Conservation (phyloP, 2,113 vertebrate species). For the Eira barbara region DNA sequence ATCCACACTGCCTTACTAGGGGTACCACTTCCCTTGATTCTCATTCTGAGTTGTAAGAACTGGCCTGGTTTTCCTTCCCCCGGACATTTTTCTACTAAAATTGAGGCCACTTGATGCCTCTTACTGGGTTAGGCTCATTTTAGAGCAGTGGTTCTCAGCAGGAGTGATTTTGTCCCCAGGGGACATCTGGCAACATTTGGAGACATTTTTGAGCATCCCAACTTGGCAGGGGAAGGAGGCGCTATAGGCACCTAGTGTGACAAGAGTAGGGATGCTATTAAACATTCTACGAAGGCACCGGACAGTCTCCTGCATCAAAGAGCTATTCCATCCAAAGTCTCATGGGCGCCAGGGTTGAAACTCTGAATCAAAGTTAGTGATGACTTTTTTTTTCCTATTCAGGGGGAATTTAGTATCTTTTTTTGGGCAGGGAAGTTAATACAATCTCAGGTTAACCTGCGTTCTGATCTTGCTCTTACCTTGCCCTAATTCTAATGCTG, state of each 20-base stretch:
- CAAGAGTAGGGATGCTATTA: not conserved
- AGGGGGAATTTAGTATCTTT: not conserved
- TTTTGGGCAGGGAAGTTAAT: not conserved
- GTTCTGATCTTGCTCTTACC: not conserved
- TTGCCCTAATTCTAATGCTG: not conserved
- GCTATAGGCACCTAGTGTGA: not conserved
- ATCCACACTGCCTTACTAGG: not conserved
- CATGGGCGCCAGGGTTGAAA: not conserved
- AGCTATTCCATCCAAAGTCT: not conserved
- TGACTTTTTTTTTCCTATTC: not conserved
- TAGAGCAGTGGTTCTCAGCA: not conserved
- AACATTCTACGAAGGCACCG: not conserved
- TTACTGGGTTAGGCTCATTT: not conserved
- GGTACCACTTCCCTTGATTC: not conserved
- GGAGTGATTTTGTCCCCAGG: not conserved
- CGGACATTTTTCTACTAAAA: not conserved
- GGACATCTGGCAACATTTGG: not conserved
- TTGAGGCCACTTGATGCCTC: not conserved
- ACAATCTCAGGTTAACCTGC: not conserved
- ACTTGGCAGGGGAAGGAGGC: not conserved
- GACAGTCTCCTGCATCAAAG: not conserved
- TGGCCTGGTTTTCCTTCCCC: not conserved
- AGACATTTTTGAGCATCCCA: not conserved
- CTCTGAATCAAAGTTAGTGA: not conserved
- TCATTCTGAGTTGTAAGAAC: not conserved